Conservation (phyloP, 1,140 invertebrate genomes). For the Brachystomella parvula region DNA sequence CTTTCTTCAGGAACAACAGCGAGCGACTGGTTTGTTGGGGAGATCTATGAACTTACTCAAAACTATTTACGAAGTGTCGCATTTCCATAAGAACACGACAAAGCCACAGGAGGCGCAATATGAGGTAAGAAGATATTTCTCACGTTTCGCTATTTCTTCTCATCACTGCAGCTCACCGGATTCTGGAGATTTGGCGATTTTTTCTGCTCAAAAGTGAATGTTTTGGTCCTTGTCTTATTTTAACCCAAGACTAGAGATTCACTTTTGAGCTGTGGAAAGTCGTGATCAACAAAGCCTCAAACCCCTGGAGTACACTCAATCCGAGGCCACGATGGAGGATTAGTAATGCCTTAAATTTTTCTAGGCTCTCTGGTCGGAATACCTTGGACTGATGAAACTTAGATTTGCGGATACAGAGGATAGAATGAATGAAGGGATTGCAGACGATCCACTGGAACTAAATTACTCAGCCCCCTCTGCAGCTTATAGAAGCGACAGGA, state of each 20-base stretch:
- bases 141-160: background rate
- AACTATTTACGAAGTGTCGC: background rate
- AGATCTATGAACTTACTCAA: background rate
- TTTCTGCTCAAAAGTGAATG: background rate
- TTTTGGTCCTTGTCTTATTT: slow-evolving; percentile 15
- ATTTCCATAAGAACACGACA: slow-evolving; percentile 3
- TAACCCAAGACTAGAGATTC: slow-evolving; percentile 27
- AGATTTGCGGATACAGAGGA: background rate
- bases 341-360: background rate
- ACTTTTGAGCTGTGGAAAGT: slow-evolving; percentile 19
- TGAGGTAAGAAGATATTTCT: background rate
- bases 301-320: too few species aligned
- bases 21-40: background rate
- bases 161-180: background rate
- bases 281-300: too few species aligned
- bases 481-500: too few species aligned
- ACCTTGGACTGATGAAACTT: background rate
- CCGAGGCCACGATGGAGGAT: too few species aligned
- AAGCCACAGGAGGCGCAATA: background rate
- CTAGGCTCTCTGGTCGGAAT: background rate
- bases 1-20: background rate
- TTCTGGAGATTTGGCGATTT: background rate
- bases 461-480: too few species aligned
- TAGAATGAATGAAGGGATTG: too few species aligned
- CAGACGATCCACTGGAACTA: too few species aligned